Base-by-base conservation (phyloP, 2,888 invertebrate species). In the Atherix ibis region DNA sequence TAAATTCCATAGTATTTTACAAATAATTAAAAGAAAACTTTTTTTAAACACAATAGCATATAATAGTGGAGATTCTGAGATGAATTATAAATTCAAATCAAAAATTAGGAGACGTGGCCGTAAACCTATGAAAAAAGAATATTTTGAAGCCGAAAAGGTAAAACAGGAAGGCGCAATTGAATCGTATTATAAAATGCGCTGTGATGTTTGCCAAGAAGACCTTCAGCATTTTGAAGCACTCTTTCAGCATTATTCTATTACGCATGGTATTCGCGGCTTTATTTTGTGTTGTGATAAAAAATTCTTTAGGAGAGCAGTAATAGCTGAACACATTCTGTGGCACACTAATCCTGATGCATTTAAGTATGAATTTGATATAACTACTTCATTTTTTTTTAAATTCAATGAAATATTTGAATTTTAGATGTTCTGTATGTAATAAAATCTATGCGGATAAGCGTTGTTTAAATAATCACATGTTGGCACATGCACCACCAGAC, bases 331-430 rank as follows among this genome's bases (percentile, higher is more conserved):
- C 27, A 41, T 47, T n/a, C 22, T 43, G 0, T 42, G 43, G 40
- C 47, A 47, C 28, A 41, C 37, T 16, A 36, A 47, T 26, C 47
- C 47, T 5, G 43, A 47, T n/a, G 16, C 41, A 12, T 47, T 47
- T 38, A 42, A 39, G 45, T 43, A 34, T n/a, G n/a, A n/a, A n/a
- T n/a, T n/a, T n/a, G n/a, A n/a, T 30, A 19, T 19, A 19, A 19
- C 19, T 19, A 19, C 5, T 19, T 19, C 19, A 19, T 6, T 19
- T 19, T 5, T 6, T 19, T 19, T 19, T 19, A 19, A 19, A 19
- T 19, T 19, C 9, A 9, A 19, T 5, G 19, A n/a, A n/a, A n/a
- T n/a, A n/a, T n/a, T n/a, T n/a, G n/a, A 4, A n/a, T 40, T 34
- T 12, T 18, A 43, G 39, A 13, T 43, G 43, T 32, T 18, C 35